phyloP scores from a whole-genome alignment of 2,797 vertebrate species.

The Lycodopsis pacificus region DNA sequence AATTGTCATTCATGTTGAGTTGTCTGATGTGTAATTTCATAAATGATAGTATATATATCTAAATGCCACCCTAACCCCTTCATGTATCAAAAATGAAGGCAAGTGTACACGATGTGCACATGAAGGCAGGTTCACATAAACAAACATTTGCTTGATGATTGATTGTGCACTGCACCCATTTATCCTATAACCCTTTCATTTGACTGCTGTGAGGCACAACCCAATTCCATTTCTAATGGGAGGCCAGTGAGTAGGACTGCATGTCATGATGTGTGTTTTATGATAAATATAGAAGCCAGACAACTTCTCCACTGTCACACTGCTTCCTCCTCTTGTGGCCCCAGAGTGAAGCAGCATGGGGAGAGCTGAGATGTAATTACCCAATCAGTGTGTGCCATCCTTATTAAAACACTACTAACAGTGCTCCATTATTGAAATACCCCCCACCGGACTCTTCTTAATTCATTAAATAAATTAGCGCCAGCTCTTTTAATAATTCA shows the following conservation, averaged over 20 bases:
- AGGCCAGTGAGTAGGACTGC: conserved; percentile 56
- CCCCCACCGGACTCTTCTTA: conserved; percentile 89
- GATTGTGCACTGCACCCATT: conserved; percentile 51
- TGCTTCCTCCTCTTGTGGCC: conserved; percentile 64
- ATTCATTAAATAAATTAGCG: conserved; percentile 93
- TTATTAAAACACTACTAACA: conserved; percentile 91
- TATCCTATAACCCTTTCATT: conserved; percentile 54
- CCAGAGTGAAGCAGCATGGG: conserved; percentile 77
- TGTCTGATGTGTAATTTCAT: neutral
- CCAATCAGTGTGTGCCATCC: conserved; percentile 87
- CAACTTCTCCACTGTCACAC: conserved; percentile 70
- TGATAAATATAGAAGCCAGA: conserved; percentile 74
- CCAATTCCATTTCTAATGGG: conserved; percentile 64
- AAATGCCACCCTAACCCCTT: neutral
- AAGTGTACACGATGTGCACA: conserved; percentile 8
- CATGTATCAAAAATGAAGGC: conserved; percentile 8
- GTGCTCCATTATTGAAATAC: conserved; percentile 92
- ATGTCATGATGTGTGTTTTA: conserved; percentile 71
- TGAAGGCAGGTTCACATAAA: conserved; percentile 22
- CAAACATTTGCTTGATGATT: conserved; percentile 55
- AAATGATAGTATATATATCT: neutral
- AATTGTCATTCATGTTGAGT: neutral
- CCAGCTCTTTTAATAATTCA: conserved; percentile 90
- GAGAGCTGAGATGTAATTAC: conserved; percentile 87
- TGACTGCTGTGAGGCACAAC: conserved; percentile 60